Percentiles rank a stretch among this genome's conserved stretches.
Evolutionary conservation across 1,140 invertebrate genomes (phyloP).

Genomic region (Caerostris extrusa): DNA sequence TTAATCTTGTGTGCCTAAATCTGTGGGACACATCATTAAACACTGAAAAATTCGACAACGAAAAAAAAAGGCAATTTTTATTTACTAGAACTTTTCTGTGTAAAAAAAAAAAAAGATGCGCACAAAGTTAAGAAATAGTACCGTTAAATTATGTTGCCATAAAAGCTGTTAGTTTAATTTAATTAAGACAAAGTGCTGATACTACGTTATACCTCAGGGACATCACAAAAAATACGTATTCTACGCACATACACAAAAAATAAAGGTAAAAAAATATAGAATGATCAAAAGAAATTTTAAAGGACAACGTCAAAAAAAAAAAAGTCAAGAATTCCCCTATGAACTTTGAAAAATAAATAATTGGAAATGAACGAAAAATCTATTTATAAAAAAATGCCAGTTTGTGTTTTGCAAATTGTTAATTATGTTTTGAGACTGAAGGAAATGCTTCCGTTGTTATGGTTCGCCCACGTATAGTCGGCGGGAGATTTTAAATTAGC

Average conservation of each 20-base stretch:
- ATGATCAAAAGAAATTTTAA: conserved; percentile 64
- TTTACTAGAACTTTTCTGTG: conserved; percentile 19
- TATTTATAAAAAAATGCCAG: conserved; percentile 8
- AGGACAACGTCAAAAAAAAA: neutral
- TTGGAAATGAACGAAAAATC: conserved; percentile 13
- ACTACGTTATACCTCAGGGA: conserved; percentile 59
- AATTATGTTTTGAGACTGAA: conserved; percentile 49
- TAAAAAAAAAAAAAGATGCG: neutral
- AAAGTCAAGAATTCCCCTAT: neutral
- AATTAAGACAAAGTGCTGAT: conserved; percentile 74
- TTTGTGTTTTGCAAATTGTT: conserved; percentile 63
- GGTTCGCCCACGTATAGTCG: too few relatives aligned
- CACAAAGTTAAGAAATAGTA: conserved; percentile 24
- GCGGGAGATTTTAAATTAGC: conserved; percentile 3
- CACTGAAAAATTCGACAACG: conserved; percentile 4
- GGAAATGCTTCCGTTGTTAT: neutral
- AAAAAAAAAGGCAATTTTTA: neutral
- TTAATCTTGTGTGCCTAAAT: conserved; percentile 59
- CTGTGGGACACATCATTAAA: conserved; percentile 65
- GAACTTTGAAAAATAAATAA: conserved; percentile 70
- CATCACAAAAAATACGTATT: neutral
- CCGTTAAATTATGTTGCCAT: conserved; percentile 68
- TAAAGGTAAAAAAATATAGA: neutral
- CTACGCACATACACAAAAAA: neutral
- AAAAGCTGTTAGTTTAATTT: conserved; percentile 75